These are phyloP conservation scores for Sylvietta virens DNA, from an alignment of 2,113 vertebrate genomes.

Conservation along the genomic window DNA sequence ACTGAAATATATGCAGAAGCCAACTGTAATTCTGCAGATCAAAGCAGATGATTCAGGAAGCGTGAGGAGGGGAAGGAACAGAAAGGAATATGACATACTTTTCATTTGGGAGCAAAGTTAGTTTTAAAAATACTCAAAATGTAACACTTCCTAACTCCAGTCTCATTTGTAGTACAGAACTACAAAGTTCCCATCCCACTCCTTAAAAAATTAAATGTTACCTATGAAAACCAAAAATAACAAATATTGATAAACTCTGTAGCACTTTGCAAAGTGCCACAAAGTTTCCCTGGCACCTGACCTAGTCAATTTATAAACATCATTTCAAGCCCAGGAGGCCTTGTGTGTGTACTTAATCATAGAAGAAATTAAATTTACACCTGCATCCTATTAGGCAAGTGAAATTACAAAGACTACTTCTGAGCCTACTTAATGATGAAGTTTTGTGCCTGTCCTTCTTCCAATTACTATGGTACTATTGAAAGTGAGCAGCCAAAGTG, in stretches of 20 bases:
- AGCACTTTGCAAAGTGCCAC: not conserved
- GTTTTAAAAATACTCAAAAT: not conserved
- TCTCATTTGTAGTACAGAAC: not conserved
- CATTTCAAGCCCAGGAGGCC: not conserved
- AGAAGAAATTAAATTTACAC: not conserved
- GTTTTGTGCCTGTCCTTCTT: not conserved
- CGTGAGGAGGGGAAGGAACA: not conserved
- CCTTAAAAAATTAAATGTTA: not conserved
- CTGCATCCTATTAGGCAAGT: not conserved
- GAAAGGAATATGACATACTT: not conserved
- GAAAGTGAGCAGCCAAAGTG: not conserved
- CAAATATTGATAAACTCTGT: not conserved
- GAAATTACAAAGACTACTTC: not conserved
- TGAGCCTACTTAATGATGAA: not conserved
- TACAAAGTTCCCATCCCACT: not conserved
- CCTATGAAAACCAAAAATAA: not conserved
- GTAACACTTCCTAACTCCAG: not conserved
- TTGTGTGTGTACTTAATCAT: not conserved
- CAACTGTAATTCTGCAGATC: not conserved
- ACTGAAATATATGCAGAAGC: not conserved
- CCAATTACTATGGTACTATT: not conserved
- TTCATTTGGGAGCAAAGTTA: not conserved
- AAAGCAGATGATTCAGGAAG: not conserved
- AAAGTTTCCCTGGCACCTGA: not conserved
- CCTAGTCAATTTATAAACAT: not conserved